These are phyloP conservation scores for Anarhynchus alexandrinus DNA, from an alignment of 2,113 vertebrate genomes.

Conservation along the genomic window DNA sequence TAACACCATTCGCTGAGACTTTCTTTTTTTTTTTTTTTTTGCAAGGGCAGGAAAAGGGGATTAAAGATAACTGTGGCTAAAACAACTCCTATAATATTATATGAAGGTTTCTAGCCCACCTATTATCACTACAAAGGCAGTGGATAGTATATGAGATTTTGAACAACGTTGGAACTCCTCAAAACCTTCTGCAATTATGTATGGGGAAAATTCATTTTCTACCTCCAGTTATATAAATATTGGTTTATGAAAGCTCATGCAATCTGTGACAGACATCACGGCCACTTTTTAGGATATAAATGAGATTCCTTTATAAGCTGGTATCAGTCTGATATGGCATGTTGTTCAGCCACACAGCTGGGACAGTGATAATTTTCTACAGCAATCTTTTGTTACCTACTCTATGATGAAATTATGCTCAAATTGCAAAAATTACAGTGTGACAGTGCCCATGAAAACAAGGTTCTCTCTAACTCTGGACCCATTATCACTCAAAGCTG, in stretches of 20 bases:
- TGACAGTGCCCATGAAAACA: neutral
- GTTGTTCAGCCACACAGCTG: neutral
- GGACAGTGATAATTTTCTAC: neutral
- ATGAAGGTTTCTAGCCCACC: neutral
- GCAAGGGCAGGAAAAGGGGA: neutral
- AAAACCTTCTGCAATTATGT: neutral
- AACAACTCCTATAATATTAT: neutral
- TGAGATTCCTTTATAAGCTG: neutral
- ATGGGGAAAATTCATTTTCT: neutral
- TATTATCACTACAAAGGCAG: neutral
- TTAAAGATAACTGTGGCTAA: neutral
- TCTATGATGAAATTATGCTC: neutral
- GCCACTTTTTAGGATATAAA: neutral
- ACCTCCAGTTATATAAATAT: neutral
- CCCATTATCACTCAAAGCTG: neutral
- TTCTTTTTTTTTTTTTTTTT: neutral
- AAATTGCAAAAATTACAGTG: neutral
- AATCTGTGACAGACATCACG: neutral
- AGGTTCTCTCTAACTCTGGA: neutral
- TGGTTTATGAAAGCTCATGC: neutral
- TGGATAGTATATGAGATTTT: neutral
- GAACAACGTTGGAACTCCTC: neutral
- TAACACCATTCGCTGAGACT: accelerated
- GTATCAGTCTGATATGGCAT: neutral
- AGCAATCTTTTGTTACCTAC: neutral